Percentiles rank a stretch among this genome's conserved stretches.
Conservation (phyloP, 1,140 invertebrate species). For the Zaprionus nigranus region DNA sequence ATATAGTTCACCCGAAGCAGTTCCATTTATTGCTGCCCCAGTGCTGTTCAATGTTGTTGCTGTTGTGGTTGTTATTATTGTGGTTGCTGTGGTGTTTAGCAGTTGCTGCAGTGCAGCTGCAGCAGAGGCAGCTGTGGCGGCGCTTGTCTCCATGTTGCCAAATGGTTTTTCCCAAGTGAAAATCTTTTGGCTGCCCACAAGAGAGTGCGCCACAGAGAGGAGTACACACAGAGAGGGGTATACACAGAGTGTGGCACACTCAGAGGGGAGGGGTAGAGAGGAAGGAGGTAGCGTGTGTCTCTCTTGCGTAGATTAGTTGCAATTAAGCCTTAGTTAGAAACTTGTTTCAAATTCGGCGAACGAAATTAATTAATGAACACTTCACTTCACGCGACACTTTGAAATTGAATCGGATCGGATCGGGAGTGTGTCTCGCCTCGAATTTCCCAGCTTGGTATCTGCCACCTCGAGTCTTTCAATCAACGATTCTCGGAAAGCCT, state of each 20-base stretch:
- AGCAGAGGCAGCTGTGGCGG: background rate
- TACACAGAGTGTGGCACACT: too few relatives aligned
- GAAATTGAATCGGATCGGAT: too few relatives aligned
- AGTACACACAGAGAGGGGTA: background rate
- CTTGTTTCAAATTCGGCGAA: background rate
- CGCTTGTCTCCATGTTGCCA: background rate
- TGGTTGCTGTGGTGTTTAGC: background rate
- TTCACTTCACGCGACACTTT: background rate
- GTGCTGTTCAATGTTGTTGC: background rate
- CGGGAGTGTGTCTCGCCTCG: too few relatives aligned
- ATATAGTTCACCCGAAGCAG: constrained; percentile 43
- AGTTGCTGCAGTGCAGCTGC: background rate
- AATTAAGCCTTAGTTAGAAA: constrained; percentile 2
- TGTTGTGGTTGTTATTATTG: background rate
- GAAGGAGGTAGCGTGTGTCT: too few relatives aligned
- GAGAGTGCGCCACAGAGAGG: background rate
- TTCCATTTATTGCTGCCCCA: constrained; percentile 3
- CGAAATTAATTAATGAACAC: background rate
- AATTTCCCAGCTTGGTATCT: too few relatives aligned
- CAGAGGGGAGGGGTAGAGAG: too few relatives aligned
- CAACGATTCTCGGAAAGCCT: constrained; percentile 6
- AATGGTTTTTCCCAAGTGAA: background rate
- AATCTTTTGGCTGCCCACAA: background rate
- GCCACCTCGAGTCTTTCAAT: too few relatives aligned
- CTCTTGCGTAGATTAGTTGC: background rate